Evolutionary conservation across 2,113 vertebrate species (phyloP).

Genomic region (Cettia cetti): DNA sequence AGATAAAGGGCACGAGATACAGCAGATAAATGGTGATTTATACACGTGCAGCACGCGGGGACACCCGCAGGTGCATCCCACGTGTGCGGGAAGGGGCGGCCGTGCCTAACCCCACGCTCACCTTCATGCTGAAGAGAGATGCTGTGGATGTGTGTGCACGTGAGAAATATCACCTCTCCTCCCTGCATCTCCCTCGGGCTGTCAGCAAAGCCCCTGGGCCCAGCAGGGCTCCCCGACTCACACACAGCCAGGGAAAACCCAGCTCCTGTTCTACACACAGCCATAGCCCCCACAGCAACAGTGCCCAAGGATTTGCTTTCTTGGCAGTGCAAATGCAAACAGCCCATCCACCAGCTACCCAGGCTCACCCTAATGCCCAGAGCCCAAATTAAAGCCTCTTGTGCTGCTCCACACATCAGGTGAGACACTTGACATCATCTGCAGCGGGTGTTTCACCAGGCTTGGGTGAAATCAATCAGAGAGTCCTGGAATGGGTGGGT

Average conservation of each 20-base stretch:
- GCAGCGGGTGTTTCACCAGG: neutral
- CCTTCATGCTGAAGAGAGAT: fast-evolving
- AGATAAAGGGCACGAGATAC: constrained; percentile 20
- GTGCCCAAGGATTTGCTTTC: neutral
- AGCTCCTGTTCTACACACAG: fast-evolving
- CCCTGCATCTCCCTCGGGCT: neutral
- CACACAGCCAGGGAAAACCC: neutral
- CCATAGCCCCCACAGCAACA: too few species aligned
- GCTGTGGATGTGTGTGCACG: fast-evolving
- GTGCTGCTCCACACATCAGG: neutral
- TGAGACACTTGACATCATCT: neutral
- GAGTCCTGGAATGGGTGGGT: neutral
- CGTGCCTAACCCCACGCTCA: fast-evolving
- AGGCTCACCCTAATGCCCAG: neutral
- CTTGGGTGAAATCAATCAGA: neutral
- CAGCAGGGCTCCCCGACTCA: neutral
- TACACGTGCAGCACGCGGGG: neutral
- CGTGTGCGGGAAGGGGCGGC: neutral
- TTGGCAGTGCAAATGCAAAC: neutral
- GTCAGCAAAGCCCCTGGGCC: neutral
- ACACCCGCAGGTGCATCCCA: neutral
- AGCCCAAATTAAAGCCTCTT: neutral
- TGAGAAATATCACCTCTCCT: neutral
- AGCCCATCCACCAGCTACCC: neutral
- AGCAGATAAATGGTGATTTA: constrained; percentile 42